A percentile compares a stretch with the other conserved stretches of the same genome.
Evolutionary conservation across 2,113 vertebrate species (phyloP).

Genomic region (Tautogolabrus adspersus): DNA sequence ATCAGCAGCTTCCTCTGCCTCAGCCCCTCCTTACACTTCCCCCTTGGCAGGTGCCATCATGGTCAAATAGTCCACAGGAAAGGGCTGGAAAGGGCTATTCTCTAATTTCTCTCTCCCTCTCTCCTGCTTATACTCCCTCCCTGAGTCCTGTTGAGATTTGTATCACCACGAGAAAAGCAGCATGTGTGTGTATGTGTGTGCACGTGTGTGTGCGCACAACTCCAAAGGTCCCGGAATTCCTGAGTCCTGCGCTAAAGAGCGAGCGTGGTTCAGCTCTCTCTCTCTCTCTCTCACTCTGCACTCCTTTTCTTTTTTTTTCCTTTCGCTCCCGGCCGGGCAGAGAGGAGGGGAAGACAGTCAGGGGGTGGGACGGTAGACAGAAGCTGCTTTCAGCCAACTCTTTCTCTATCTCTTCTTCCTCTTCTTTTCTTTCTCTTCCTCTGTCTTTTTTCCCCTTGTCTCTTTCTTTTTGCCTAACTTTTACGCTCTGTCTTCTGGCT

Average conservation of each 20-base stretch:
- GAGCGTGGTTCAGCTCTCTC: slow-evolving; percentile 62
- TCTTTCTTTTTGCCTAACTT: slow-evolving; percentile 51
- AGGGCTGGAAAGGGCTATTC: slow-evolving; percentile 37
- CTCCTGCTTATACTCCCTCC: slow-evolving; percentile 29
- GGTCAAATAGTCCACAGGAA: slow-evolving; percentile 72
- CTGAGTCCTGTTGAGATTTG: slow-evolving; percentile 44
- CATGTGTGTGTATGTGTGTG: slow-evolving; percentile 20
- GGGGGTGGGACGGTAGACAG: slow-evolving; percentile 76
- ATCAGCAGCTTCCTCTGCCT: slow-evolving; percentile 51
- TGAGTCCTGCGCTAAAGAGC: slow-evolving; percentile 72
- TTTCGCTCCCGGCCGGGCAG: slow-evolving; percentile 54
- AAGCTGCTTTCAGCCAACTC: slow-evolving; percentile 72
- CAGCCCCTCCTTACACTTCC: slow-evolving; percentile 53
- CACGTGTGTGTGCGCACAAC: slow-evolving; percentile 41
- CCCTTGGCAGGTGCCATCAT: slow-evolving; percentile 75
- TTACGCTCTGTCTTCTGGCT: slow-evolving; percentile 52
- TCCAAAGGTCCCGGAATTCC: slow-evolving; percentile 79
- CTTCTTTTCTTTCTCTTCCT: slow-evolving; percentile 9
- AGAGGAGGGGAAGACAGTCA: slow-evolving; percentile 74
- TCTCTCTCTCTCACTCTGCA: slow-evolving; percentile 53
- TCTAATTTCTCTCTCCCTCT: slow-evolving; percentile 27
- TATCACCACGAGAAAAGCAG: slow-evolving; percentile 52
- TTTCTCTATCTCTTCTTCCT: slow-evolving; percentile 51
- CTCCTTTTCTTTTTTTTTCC: slow-evolving; percentile 62
- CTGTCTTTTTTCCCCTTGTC: slow-evolving; percentile 17